phyloP scores from a whole-genome alignment of 2,797 vertebrate species.

The Silurus lanzhouensis region DNA sequence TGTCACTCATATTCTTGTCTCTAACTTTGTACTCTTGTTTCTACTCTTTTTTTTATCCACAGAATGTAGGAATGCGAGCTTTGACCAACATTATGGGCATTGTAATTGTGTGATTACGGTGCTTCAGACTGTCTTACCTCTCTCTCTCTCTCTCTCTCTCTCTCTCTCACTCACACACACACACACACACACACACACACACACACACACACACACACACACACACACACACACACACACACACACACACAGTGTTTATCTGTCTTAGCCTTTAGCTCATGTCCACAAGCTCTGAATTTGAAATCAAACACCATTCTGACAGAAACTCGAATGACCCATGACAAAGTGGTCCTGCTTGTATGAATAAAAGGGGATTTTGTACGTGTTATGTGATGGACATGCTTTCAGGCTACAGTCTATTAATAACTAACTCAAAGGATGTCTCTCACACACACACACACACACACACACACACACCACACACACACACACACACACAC shows the following conservation, averaged over 20 bases:
- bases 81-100: conserved; percentile 53
- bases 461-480: background rate
- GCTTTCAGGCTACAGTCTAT: conserved; percentile 42
- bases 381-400: conserved; percentile 44
- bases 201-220: conserved; percentile 7
- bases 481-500: background rate
- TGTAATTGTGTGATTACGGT: conserved; percentile 47
- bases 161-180: background rate
- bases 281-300: conserved; percentile 35
- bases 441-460: conserved; percentile 14
- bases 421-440: conserved; percentile 47
- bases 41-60: conserved; percentile 30
- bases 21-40: conserved; percentile 17
- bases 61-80: conserved; percentile 32
- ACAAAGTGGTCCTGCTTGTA: background rate
- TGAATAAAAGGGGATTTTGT: conserved; percentile 24
- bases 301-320: conserved; percentile 52
- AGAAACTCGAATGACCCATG: conserved; percentile 43
- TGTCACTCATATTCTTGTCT: background rate
- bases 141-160: too few species aligned
- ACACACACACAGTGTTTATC: background rate
- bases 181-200: background rate
- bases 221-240: background rate
- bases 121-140: conserved; percentile 12
- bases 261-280: conserved; percentile 28